Conservation (phyloP, 2,888 invertebrate genomes). For the Vanessa cardui region DNA sequence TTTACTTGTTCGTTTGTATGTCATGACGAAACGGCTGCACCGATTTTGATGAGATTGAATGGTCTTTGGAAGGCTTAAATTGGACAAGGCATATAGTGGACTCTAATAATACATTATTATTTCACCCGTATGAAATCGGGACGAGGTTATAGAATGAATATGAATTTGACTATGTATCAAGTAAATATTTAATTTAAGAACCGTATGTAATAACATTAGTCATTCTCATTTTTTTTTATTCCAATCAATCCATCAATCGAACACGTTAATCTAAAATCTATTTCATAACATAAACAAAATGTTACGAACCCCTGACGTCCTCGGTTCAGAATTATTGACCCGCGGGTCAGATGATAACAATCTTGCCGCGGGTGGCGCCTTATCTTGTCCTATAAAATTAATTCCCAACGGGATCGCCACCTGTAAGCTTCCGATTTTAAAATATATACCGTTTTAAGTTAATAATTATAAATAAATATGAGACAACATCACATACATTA, state of each 20-base stretch:
- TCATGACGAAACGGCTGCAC: too few species aligned
- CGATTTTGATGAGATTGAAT: too few species aligned
- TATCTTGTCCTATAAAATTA: constrained; percentile 58
- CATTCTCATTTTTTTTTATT: constrained; percentile 2
- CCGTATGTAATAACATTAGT: background rate
- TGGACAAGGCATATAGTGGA: too few species aligned
- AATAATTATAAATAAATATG: too few species aligned
- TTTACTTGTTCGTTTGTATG: too few species aligned
- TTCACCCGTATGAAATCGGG: too few species aligned
- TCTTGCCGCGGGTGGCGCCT: constrained; percentile 53
- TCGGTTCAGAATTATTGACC: constrained; percentile 55
- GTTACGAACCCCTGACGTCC: constrained; percentile 45
- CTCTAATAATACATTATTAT: too few species aligned
- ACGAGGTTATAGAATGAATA: too few species aligned
- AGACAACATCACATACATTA: too few species aligned
- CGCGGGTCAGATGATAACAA: constrained; percentile 56
- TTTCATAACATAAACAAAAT: constrained; percentile 24
- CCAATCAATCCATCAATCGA: constrained; percentile 16
- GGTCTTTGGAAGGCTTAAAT: too few species aligned
- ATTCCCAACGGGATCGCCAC: constrained; percentile 50
- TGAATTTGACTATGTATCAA: too few species aligned
- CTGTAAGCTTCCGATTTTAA: constrained; percentile 41
- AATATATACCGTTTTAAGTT: constrained; percentile 16
- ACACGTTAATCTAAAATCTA: constrained; percentile 9
- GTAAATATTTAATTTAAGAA: background rate